Evolutionary conservation across 2,888 invertebrate genomes (phyloP), one percentile per base, ranked within the genome.

Genomic region (Arctia plantaginis): DNA sequence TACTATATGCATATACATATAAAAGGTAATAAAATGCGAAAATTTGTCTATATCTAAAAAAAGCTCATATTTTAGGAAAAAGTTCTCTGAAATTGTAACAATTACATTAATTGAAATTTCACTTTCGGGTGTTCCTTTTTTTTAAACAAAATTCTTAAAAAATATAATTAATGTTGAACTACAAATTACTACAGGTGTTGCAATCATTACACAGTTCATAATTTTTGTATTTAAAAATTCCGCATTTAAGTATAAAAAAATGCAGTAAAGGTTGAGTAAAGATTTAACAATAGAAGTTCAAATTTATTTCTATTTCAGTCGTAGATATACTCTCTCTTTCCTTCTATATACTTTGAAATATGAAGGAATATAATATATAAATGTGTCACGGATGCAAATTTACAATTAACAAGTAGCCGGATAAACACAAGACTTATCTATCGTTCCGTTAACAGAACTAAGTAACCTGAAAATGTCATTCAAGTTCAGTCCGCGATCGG

Each of bases 401-500:
- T 18, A 18, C 18, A 62, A 62, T 30, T 30, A 30, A 18, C 4
- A 62, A 62, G 13, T 62, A 30, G 62, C n/a, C 62, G 4, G 30
- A 62, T 59, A 62, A 13, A 51, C 1, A 23, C 23, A 27, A 62
- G 30, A 62, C 30, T 30, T 62, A 30, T 62, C 59, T 62, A 30
- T 27, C 27, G 30, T 62, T 62, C 59, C 30, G 15, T 62, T 62
- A 30, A 62, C 59, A 62, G 15, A 30, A 30, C 59, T 65, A 66
- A 39, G 12, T 66, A 66, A 80, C 79, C 82, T 82, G 66, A 78
- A 80, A 83, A 83, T 84, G 78, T 77, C 79, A 80, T 68, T 80
- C 76, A 82, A 64, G 67, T 77, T 81, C 75, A 71, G 39, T 59
- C 44, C 20, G 39, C 64, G 39, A 67, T 27, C 27, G 64, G 62